Base-by-base conservation (phyloP, 2,888 invertebrate genomes). In the Venustoraphidia nigricollis region DNA sequence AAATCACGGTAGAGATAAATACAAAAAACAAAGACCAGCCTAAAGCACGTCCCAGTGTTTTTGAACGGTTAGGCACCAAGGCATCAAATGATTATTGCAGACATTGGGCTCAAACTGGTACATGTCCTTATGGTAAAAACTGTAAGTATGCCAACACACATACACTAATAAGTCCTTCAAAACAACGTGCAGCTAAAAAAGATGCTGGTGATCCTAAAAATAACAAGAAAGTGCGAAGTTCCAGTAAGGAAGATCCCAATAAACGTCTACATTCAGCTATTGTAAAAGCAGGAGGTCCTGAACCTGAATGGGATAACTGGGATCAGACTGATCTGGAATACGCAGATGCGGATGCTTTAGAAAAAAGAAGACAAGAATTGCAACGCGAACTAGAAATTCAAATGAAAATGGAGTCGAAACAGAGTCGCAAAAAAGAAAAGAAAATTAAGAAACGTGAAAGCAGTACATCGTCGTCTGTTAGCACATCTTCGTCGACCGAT, bases 21-120 rank as follows among this genome's bases (percentile, higher is more conserved):
- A 75, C 78, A 63, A 79, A 79, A 73, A 72, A 73, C 64, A 81
- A 80, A 71, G 75, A 76, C 63, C 36, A 36, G 36, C 36, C 42
- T 10, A 68, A 67, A 59, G 69, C 69, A 61, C 76, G 84, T 66
- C 84, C 83, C 56, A 86, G 85, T 73, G 86, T 87, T 57, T 87
- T 87, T 69, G 86, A 86, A 69, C 76, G 86, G 59, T 76, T 86
- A 60, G 86, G 86, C 57, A 84, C 83, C 41, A 83, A 83, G 69
- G 81, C 83, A 62, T 70, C 71, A 67, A 73, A 69, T 65, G 81
- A 81, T 66, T 78, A 76, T 67, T 83, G 83, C 63, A 77, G 82
- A 64, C 82, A 82, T 70, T 83, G 83, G 83, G 79, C 79, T 51
- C 77, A 81, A 63, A 80, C 77, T 72, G 84, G 84, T 59, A 81